Evolutionary conservation across 37 sponge, comb jelly and placozoan genomes (phyloP).

Genomic region (Mnemiopsis leidyi): DNA sequence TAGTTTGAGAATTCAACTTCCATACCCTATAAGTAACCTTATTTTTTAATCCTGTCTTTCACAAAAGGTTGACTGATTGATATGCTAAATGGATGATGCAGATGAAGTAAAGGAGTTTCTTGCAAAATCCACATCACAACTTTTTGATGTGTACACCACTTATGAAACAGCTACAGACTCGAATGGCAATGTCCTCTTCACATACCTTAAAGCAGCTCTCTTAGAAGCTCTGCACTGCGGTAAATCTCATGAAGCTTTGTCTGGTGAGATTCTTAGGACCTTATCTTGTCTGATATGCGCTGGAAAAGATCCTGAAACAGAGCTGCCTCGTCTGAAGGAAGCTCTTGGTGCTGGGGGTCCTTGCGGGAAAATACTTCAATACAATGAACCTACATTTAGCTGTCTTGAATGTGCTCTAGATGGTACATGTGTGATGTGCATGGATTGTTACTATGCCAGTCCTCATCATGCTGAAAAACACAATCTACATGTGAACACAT

Average conservation of each 20-base stretch:
- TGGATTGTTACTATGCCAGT: constrained; percentile 44
- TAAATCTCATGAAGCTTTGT: neutral
- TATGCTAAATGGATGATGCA: constrained; percentile 44
- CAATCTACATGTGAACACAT: constrained; percentile 37
- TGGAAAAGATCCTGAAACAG: constrained; percentile 32
- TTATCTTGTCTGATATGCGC: neutral
- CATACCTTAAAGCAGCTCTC: neutral
- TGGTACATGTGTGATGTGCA: constrained; percentile 55
- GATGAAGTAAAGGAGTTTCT: neutral
- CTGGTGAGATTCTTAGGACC: neutral
- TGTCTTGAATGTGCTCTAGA: constrained; percentile 53
- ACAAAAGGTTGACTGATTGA: neutral
- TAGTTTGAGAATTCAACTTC: too few species aligned
- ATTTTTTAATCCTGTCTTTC: neutral
- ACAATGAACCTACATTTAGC: constrained; percentile 31
- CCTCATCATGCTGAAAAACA: neutral
- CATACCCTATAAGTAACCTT: too few species aligned
- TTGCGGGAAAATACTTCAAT: constrained; percentile 26
- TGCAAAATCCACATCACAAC: neutral
- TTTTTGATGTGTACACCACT: neutral
- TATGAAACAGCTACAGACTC: neutral
- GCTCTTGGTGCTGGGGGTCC: neutral
- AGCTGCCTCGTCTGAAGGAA: neutral
- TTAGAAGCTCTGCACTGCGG: neutral
- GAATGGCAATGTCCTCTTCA: neutral